phyloP scores from a whole-genome alignment of 2,113 vertebrate genomes.

The Garra rufa region DNA sequence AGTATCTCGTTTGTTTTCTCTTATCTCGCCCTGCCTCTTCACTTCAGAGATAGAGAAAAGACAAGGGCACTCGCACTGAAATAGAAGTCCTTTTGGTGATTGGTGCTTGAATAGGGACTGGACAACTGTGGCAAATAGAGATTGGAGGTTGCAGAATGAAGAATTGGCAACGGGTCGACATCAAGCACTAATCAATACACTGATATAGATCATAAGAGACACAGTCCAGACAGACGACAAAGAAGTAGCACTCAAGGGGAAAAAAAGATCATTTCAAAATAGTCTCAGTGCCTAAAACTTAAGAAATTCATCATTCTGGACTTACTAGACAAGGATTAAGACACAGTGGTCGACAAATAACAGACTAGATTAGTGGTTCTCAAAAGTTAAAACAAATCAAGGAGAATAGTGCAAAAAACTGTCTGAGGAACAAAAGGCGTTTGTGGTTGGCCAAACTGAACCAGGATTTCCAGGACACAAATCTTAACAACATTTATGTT shows the following conservation, averaged over 20 bases:
- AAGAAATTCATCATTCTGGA: neutral
- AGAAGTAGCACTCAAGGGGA: neutral
- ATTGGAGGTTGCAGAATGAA: slow-evolving; percentile 6
- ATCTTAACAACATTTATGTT: too few relatives aligned
- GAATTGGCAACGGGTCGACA: neutral
- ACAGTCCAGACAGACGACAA: neutral
- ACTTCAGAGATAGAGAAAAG: slow-evolving; percentile 9
- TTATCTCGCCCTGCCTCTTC: slow-evolving; percentile 16
- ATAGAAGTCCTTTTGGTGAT: slow-evolving; percentile 1
- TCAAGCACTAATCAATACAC: slow-evolving; percentile 19
- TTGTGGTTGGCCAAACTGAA: too few relatives aligned
- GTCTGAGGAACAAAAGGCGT: too few relatives aligned
- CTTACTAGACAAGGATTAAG: neutral
- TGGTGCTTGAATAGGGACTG: neutral
- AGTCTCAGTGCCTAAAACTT: neutral
- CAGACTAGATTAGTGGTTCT: neutral
- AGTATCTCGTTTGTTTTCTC: neutral
- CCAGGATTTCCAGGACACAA: too few relatives aligned
- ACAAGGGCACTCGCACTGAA: neutral
- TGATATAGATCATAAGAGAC: slow-evolving; percentile 9
- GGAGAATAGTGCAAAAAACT: too few relatives aligned
- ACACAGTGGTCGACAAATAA: neutral
- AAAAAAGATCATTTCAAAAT: neutral
- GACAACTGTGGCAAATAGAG: slow-evolving; percentile 1
- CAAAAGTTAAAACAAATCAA: too few relatives aligned